A percentile compares a stretch with the other conserved stretches of the same genome.
These are phyloP conservation scores for Lepus timidus DNA, from an alignment of 2,113 vertebrate genomes.

Conservation along the genomic window DNA sequence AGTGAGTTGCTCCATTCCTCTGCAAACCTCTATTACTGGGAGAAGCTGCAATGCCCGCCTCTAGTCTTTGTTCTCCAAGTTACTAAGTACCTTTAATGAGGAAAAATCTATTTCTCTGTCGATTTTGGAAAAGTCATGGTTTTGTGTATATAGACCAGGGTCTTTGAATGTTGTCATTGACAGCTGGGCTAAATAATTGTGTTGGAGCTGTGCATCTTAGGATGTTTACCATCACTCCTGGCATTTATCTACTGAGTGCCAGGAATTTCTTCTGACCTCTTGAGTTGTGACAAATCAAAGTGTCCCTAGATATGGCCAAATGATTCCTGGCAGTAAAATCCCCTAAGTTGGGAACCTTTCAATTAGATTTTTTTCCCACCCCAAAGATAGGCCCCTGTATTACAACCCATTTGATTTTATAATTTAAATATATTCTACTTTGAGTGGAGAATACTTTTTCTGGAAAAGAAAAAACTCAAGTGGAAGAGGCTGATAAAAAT, in stretches of 20 bases:
- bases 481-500: neutral
- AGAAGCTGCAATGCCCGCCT: neutral
- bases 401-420: conserved; percentile 17
- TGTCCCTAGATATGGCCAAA: neutral
- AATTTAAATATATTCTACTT: neutral
- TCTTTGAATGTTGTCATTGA: neutral
- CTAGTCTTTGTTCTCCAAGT: neutral
- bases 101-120: neutral
- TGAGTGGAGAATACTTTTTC: neutral
- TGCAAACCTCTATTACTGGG: neutral
- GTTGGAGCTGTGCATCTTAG: neutral
- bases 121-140: neutral
- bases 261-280: neutral
- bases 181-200: neutral
- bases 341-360: neutral
- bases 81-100: neutral
- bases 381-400: neutral
- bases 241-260: neutral
- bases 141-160: neutral
- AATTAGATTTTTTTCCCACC: neutral
- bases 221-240: neutral
- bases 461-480: conserved; percentile 12
- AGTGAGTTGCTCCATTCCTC: neutral
- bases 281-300: neutral
- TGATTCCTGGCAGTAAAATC: neutral